A percentile compares a stretch with the other conserved stretches of the same genome.
Evolutionary conservation across 2,888 invertebrate species (phyloP).

Genomic region (Hypsopygia costalis): DNA sequence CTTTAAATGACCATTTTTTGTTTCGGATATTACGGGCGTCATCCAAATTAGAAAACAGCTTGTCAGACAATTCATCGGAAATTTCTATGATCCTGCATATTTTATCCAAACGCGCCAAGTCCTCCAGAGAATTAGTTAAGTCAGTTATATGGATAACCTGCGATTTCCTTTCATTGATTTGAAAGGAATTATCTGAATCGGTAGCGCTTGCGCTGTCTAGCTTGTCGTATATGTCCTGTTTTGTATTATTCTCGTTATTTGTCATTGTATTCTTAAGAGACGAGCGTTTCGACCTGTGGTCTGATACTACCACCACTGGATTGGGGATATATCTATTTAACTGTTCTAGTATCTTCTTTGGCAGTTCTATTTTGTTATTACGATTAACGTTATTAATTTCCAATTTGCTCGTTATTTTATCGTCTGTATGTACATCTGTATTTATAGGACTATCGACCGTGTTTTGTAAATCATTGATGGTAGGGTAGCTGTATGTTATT

Average conservation of each 20-base stretch:
- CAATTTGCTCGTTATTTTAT: too few species aligned
- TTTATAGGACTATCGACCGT: too few species aligned
- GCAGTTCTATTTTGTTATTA: constrained; percentile 12
- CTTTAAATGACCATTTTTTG: constrained; percentile 64
- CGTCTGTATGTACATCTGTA: too few species aligned
- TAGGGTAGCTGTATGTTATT: too few species aligned
- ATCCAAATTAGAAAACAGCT: constrained; percentile 51
- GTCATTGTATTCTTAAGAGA: constrained; percentile 27
- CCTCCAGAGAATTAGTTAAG: constrained; percentile 59
- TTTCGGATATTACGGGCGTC: constrained; percentile 19
- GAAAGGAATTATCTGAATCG: constrained; percentile 59
- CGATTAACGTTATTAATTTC: not conserved
- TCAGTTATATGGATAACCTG: constrained; percentile 59
- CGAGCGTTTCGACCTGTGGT: constrained; percentile 22
- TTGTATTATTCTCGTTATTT: constrained; percentile 21
- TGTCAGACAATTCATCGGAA: constrained; percentile 66
- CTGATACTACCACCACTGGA: constrained; percentile 14
- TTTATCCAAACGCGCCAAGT: constrained; percentile 59
- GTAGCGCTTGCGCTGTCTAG: constrained; percentile 59
- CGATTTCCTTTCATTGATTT: constrained; percentile 53
- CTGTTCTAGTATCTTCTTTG: constrained; percentile 18
- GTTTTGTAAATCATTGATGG: too few species aligned
- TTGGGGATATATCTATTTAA: constrained; percentile 15
- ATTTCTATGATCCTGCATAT: constrained; percentile 73
- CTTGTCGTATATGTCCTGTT: constrained; percentile 63